phyloP scores from a whole-genome alignment of 2,113 vertebrate species.

The Nibea albiflora region DNA sequence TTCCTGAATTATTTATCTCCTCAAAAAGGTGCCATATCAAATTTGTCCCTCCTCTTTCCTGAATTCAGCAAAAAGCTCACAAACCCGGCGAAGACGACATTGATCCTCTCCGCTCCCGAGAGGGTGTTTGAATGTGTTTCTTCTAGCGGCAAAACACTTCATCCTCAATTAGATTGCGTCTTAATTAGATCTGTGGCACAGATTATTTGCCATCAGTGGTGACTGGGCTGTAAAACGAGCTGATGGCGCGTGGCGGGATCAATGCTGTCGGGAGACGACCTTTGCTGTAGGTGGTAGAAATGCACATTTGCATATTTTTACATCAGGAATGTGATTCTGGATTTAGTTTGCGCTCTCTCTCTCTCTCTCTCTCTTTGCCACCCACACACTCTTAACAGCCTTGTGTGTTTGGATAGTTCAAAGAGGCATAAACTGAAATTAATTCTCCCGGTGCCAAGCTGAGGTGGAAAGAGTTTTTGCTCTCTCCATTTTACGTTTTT shows the following conservation, averaged over 20 bases:
- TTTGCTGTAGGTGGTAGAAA: constrained; percentile 37
- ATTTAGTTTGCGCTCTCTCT: constrained; percentile 1
- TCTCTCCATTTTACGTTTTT: constrained; percentile 40
- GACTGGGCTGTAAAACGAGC: constrained; percentile 23
- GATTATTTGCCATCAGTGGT: constrained; percentile 30
- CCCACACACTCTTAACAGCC: constrained; percentile 1
- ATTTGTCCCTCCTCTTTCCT: not conserved
- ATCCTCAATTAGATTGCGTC: constrained; percentile 43
- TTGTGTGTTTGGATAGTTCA: constrained; percentile 37
- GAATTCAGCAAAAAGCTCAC: constrained; percentile 22
- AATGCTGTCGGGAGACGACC: constrained; percentile 10
- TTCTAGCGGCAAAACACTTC: constrained; percentile 24
- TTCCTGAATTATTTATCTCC: not conserved
- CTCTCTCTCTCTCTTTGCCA: not conserved
- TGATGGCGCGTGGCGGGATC: not conserved
- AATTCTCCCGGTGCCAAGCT: constrained; percentile 6
- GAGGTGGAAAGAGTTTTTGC: constrained; percentile 12
- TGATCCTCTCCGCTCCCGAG: constrained; percentile 15
- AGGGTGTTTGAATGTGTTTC: constrained; percentile 12
- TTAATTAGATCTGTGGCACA: constrained; percentile 48
- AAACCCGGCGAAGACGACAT: constrained; percentile 9
- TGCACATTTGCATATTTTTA: constrained; percentile 39
- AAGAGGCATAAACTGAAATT: constrained; percentile 43
- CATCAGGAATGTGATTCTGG: constrained; percentile 15
- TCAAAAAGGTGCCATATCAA: not conserved